Conservation (phyloP, 1,140 invertebrate genomes). For the Pogonus chalceus region DNA sequence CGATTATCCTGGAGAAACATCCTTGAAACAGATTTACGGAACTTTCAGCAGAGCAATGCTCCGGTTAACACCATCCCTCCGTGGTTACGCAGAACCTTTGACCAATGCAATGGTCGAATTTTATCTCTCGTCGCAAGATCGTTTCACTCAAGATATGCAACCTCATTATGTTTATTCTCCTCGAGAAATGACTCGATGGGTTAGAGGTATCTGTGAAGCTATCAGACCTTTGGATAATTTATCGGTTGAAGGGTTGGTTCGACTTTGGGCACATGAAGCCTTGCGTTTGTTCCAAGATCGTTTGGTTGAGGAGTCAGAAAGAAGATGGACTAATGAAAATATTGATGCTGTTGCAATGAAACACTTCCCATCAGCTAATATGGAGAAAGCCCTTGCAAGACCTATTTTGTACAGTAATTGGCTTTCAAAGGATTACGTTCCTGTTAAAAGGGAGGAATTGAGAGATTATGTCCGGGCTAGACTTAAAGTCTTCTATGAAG, state of each 20-base stretch:
- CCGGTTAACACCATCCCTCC: constrained; percentile 76
- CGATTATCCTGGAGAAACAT: constrained; percentile 97
- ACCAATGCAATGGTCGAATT: constrained; percentile 99
- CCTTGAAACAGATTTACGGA: constrained; percentile 96
- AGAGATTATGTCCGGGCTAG: constrained; percentile 94
- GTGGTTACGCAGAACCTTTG: constrained; percentile 89
- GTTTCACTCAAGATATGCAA: constrained; percentile 99
- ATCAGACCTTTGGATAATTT: constrained; percentile 88
- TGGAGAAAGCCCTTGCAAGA: constrained; percentile 71
- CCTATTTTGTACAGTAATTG: constrained; percentile 98
- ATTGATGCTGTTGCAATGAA: constrained; percentile 89
- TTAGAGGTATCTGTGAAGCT: constrained; percentile 97
- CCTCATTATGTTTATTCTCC: constrained; percentile 99
- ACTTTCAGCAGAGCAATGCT: constrained; percentile 98
- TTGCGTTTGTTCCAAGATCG: constrained; percentile 94
- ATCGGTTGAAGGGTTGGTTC: constrained; percentile 85
- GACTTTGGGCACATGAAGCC: constrained; percentile 98
- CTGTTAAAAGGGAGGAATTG: constrained; percentile 90
- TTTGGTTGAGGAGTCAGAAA: constrained; percentile 88
- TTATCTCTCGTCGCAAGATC: constrained; percentile 92
- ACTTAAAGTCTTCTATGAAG: constrained; percentile 98
- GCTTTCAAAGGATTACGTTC: constrained; percentile 96
- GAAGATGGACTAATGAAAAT: constrained; percentile 97
- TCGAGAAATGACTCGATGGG: constrained; percentile 99
- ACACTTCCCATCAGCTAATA: constrained; percentile 88